phyloP scores from a whole-genome alignment of 1,140 invertebrate species.

The Ceratosolen solmsi region DNA sequence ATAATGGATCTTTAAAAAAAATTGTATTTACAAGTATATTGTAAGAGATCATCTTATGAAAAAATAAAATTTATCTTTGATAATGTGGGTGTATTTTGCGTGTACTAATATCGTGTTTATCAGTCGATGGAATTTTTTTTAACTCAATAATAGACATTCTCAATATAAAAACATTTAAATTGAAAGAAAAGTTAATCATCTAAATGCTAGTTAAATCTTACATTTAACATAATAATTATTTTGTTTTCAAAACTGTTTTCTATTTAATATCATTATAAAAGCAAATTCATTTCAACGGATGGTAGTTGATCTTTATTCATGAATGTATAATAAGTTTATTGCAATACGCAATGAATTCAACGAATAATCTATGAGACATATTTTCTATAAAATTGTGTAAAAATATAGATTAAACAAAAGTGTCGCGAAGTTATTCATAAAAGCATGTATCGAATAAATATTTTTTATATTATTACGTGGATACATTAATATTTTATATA shows the following conservation, averaged over 20 bases:
- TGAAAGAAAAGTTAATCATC: neutral
- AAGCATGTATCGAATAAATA: too few relatives aligned
- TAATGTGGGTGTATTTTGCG: neutral
- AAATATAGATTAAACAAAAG: neutral
- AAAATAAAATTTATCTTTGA: slow-evolving; percentile 21
- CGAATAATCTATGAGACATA: neutral
- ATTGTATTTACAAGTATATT: neutral
- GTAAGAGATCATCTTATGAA: neutral
- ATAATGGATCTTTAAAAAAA: neutral
- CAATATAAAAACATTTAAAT: neutral
- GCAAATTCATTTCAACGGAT: neutral
- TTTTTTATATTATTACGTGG: too few relatives aligned
- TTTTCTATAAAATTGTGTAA: neutral
- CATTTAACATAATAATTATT: slow-evolving; percentile 1
- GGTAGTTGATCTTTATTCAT: neutral
- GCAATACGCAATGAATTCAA: neutral
- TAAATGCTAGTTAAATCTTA: neutral
- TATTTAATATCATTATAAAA: neutral
- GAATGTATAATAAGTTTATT: neutral
- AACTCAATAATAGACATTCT: neutral
- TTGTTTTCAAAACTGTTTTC: slow-evolving; percentile 12
- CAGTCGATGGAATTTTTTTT: slow-evolving; percentile 28
- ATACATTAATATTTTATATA: neutral
- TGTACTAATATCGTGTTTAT: slow-evolving; percentile 28
- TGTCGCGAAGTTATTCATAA: too few relatives aligned